Evolutionary conservation across 2,113 vertebrate species (phyloP), one percentile per base, ranked within the genome.

Genomic region (Daphoenositta chrysoptera): DNA sequence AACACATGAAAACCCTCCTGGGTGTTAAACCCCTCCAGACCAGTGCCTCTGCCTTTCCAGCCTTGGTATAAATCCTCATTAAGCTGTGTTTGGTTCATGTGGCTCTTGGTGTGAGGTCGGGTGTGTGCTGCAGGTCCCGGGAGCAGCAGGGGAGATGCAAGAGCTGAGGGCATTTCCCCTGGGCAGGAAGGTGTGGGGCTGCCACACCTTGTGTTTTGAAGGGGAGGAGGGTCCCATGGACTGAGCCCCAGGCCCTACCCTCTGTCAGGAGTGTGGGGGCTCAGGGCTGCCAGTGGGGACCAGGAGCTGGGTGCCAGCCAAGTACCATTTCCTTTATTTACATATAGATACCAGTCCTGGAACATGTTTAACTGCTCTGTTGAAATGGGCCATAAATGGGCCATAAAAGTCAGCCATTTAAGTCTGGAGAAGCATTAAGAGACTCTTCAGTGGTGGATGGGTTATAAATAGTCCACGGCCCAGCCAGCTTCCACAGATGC

Each of bases 351-450:
- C 70, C 58, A 80, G 58, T 47, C 39, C 73, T 90, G 82, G 70
- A 94, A 66, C 50, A 48, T 42, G 75, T 93, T 94, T 88, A 88
- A 93, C 75, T 88, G 88, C 92, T 93, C 82, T 83, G 90, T 65
- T 90, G 88, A 95, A 93, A 92, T 69, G 66, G 45, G 48, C 72
- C 50, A 77, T 92, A 94, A 95, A 94, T 65, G 80, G 68, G 72
- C 85, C 47, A 28, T 95, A 94, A 93, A 95, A 95, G 88, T 88
- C 89, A 80, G 75, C 82, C 68, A 47, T 88, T 94, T 90, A 61
- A 94, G 79, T 50, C 88, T 73, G 66, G 85, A 89, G 86, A 90
- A 94, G 94, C 88, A 90, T 86, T 93, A 86, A 95, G 95, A 96
- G 88, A 77, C 92, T 93, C 88, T 92, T 88, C 95, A 93, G 65